These are phyloP conservation scores for Cyanocitta stelleri DNA, from an alignment of 2,113 vertebrate species.

Conservation along the genomic window DNA sequence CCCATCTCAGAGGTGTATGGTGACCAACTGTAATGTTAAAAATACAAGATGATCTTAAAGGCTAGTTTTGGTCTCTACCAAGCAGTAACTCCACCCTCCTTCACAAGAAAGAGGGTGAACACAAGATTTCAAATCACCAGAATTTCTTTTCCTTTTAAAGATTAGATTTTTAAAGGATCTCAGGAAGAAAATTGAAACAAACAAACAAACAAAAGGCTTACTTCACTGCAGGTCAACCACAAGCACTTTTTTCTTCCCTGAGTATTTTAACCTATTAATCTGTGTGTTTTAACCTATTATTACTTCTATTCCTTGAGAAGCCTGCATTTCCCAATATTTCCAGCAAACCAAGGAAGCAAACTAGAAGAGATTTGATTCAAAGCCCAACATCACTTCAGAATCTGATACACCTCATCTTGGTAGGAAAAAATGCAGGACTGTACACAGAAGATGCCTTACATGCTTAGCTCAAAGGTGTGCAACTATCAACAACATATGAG, in stretches of 20 bases:
- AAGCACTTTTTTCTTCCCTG: not conserved
- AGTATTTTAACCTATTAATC: not conserved
- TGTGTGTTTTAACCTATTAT: not conserved
- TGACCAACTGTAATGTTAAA: fast-evolving
- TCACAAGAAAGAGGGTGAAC: not conserved
- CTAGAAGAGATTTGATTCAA: not conserved
- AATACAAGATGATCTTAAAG: not conserved
- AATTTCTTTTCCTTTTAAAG: not conserved
- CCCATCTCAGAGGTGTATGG: not conserved
- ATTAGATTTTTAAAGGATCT: not conserved
- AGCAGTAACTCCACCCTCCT: not conserved
- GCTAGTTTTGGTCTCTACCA: not conserved
- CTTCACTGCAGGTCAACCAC: not conserved
- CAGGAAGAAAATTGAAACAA: not conserved
- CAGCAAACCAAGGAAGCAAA: not conserved
- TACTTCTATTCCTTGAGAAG: not conserved
- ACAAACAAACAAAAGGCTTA: not conserved
- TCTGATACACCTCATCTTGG: not conserved
- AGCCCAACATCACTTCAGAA: not conserved
- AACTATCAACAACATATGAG: not conserved
- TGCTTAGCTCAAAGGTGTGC: not conserved
- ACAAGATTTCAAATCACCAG: not conserved
- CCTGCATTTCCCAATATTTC: not conserved
- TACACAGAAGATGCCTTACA: not conserved
- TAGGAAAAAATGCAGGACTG: not conserved